Evolutionary conservation across 2,797 vertebrate species (phyloP), one percentile per base, ranked within the genome.

Genomic region (Trachurus trachurus): DNA sequence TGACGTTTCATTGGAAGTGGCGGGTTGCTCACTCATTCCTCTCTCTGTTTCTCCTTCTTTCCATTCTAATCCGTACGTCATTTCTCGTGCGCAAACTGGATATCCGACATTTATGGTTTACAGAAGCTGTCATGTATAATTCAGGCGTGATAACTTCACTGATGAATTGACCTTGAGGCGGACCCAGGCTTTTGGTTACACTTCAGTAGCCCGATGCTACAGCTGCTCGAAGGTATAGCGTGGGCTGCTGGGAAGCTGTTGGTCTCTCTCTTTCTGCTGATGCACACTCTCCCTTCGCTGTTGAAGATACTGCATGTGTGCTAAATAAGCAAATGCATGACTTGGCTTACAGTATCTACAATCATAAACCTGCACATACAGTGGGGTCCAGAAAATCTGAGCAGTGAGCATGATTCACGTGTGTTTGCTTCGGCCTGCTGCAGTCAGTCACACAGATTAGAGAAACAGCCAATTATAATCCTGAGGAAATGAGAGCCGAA

Each of bases 81-180:
- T 83, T 78, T 88, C 71, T 81, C 29, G 77, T 80, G 83, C 75
- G 70, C 75, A 84, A 85, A 71, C 37, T 65, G 79, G 49, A 84
- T 87, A 88, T 93, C 90, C 83, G 91, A 87, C 89, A 91, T 93
- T 90, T 88, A 86, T 91, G 82, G 84, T 90, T 89, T 92, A 91
- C 88, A 92, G 91, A 90, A 83, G 74, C 84, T 76, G 86, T 76
- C 90, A 91, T 94, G 87, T 88, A 92, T 92, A 90, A 94, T 93
- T 93, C 87, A 92, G 85, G 76, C 82, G 45, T 85, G 91, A 88
- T 92, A 92, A 92, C 82, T 83, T 74, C 76, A 81, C 78, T 87
- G 90, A 94, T 92, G 91, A 90, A 82, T 80, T 88, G 88, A 92
- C 92, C 92, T 91, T 84, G 86, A 85, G 89, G 92, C 88, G 12